phyloP scores from a whole-genome alignment of 2,113 vertebrate genomes.

The Mionectes macconnelli region DNA sequence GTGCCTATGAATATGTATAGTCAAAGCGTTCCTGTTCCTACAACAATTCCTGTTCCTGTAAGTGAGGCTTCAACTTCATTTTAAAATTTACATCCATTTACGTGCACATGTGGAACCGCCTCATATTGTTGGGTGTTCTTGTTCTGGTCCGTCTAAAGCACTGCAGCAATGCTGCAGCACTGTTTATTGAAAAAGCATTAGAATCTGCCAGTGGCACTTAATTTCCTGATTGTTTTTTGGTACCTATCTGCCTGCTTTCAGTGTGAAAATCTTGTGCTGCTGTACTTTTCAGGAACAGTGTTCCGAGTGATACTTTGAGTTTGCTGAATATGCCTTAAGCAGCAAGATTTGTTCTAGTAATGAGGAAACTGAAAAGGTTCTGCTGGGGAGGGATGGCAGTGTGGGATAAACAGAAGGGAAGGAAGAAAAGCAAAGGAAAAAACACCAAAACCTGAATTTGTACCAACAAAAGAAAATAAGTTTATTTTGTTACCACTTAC shows the following conservation, averaged over 20 bases:
- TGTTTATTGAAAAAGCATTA: not conserved
- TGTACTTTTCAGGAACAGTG: not conserved
- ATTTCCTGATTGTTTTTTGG: not conserved
- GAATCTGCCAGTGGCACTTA: not conserved
- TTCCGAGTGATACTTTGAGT: not conserved
- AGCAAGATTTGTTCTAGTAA: not conserved
- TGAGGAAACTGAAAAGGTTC: not conserved
- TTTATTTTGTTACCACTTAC: not conserved
- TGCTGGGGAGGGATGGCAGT: not conserved
- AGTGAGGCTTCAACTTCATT: slow-evolving; percentile 57
- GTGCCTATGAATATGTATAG: slow-evolving; percentile 95
- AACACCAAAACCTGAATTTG: not conserved
- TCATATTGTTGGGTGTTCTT: not conserved
- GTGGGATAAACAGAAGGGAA: not conserved
- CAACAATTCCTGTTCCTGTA: slow-evolving; percentile 91
- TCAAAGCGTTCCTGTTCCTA: slow-evolving; percentile 87
- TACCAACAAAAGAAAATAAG: not conserved
- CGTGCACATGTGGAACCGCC: not conserved
- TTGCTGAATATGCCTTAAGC: not conserved
- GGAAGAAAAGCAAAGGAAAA: not conserved
- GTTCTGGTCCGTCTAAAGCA: not conserved
- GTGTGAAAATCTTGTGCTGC: not conserved
- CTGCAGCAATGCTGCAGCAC: not conserved
- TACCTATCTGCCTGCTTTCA: not conserved
- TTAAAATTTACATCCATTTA: not conserved